Evolutionary conservation across 2,113 vertebrate species (phyloP), one percentile per base, ranked within the genome.

Genomic region (Lepidothrix coronata): DNA sequence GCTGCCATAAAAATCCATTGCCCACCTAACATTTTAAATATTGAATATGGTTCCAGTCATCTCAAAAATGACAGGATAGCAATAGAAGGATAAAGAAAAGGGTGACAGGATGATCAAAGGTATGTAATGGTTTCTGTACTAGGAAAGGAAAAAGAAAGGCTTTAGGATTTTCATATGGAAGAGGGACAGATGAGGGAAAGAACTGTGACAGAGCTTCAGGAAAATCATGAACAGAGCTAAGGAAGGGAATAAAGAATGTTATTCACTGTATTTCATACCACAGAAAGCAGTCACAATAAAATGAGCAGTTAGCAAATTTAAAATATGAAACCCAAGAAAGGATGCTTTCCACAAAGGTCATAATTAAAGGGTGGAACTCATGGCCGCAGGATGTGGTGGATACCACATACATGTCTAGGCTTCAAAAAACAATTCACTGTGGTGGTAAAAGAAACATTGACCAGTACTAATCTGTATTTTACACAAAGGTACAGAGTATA

Each of bases 1-100:
- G 13, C 54, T 95, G 30, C 55, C 58, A 89, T 54, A 79, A 92
- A 95, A 82, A 76, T 61, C 49, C 49, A 65, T 41, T 88, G 16
- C 52, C 35, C 27, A 91, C 19, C 49, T 72, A 88, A 52, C 12
- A 41, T 73, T 86, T 72, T 88, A 77, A 82, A 71, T 74, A 91
- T 16, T 83, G 70, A 96, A 75, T 82, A 89, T 0, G 0, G 21
- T 82, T 95, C 57, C 43, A 77, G 80, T 74, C 84, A 85, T 63
- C 65, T 67, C 65, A 81, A 75, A 94, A 94, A 63, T 37, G 70
- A 85, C 66, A 85, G 59, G 51, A 48, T 31, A 87, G 68, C 70
- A 94, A 67, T 30, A 78, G 84, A 54, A 78, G 62, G 57, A 91
- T 91, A 95, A 89, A 92, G 59, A 73, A 94, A 91, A 82, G 10